phyloP scores from a whole-genome alignment of 2,797 vertebrate species.

The Chelon auratus region DNA sequence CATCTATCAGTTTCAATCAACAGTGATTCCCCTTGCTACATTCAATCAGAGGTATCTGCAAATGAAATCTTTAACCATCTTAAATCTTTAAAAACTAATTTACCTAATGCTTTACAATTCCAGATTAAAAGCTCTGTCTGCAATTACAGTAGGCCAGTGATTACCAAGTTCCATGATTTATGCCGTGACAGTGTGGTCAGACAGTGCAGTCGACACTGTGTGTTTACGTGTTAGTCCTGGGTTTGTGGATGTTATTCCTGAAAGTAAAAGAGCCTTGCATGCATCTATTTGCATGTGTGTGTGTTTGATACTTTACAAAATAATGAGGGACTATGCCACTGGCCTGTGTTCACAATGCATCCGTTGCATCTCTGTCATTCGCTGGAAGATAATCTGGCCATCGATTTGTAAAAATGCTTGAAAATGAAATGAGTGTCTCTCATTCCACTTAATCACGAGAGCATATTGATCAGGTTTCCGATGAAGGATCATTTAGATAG shows the following conservation, averaged over 20 bases:
- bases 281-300: background rate
- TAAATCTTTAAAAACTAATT: conserved; percentile 92
- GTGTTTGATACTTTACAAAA: conserved; percentile 43
- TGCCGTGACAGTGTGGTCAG: conserved; percentile 79
- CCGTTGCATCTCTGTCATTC: conserved; percentile 92
- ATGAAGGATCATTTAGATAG: conserved; percentile 87
- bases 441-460: conserved; percentile 91
- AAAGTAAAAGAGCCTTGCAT: conserved; percentile 65
- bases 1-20: conserved; percentile 79
- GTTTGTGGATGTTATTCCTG: conserved; percentile 52
- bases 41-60: conserved; percentile 81
- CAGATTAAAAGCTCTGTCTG: conserved; percentile 93
- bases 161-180: conserved; percentile 94
- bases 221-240: conserved; percentile 52
- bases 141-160: conserved; percentile 93
- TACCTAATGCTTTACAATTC: conserved; percentile 91
- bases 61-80: conserved; percentile 86
- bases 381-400: conserved; percentile 95
- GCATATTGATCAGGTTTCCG: conserved; percentile 88
- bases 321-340: conserved; percentile 85
- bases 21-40: conserved; percentile 73
- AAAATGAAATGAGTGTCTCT: conserved; percentile 95
- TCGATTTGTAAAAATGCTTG: conserved; percentile 96
- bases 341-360: conserved; percentile 89
- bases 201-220: conserved; percentile 31